These are phyloP conservation scores for Willowsia nigromaculata DNA, from an alignment of 2,888 invertebrate genomes.

Conservation along the genomic window DNA sequence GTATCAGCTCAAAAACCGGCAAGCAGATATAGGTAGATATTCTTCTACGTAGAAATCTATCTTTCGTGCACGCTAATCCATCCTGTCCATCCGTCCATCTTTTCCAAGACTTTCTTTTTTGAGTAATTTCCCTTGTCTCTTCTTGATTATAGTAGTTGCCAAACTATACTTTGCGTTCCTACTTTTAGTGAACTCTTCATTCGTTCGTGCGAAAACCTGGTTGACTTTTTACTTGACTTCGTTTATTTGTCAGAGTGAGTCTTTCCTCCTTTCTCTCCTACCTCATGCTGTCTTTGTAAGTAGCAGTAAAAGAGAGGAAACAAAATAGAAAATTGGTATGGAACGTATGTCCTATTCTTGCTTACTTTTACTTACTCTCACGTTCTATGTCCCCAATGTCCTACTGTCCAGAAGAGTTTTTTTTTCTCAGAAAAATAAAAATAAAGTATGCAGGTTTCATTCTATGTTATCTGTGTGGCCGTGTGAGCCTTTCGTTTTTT, in stretches of 20 bases:
- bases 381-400: slow-evolving; percentile 69
- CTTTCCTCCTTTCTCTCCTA: slow-evolving; percentile 33
- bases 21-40: not conserved
- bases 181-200: slow-evolving; percentile 35
- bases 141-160: slow-evolving; percentile 52
- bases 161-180: slow-evolving; percentile 28
- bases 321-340: slow-evolving; percentile 62
- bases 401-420: slow-evolving; percentile 67
- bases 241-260: slow-evolving; percentile 38
- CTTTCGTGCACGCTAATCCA: slow-evolving; percentile 46
- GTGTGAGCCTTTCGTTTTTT: slow-evolving; percentile 28
- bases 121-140: slow-evolving; percentile 72
- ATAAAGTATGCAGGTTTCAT: slow-evolving; percentile 66
- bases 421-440: slow-evolving; percentile 44
- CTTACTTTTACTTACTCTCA: slow-evolving; percentile 67
- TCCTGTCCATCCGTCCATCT: slow-evolving; percentile 43
- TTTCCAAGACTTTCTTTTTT: slow-evolving; percentile 55
- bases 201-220: slow-evolving; percentile 67
- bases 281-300: slow-evolving; percentile 52
- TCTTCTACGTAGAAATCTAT: not conserved
- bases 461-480: slow-evolving; percentile 10
- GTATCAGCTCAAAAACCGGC: too few species aligned
- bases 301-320: slow-evolving; percentile 9
- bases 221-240: slow-evolving; percentile 70
- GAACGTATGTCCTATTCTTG: slow-evolving; percentile 48